Conservation (phyloP, 2,797 vertebrate genomes). For the Thamnophis elegans region DNA sequence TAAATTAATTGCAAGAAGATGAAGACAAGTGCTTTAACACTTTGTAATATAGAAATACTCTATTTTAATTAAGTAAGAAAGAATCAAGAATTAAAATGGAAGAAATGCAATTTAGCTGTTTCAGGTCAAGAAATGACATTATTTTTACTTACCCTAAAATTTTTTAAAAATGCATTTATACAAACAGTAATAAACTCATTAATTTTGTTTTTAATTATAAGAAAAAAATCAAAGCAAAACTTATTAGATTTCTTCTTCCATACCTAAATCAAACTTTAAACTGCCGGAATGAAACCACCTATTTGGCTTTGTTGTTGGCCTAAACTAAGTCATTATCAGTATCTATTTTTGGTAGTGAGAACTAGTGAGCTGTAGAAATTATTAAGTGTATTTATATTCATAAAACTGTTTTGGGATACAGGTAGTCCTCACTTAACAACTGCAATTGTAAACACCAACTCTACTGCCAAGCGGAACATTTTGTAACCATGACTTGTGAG, state of each 20-base stretch:
- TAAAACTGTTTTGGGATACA: not conserved
- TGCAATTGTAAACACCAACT: not conserved
- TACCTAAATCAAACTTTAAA: not conserved
- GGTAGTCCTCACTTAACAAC: not conserved
- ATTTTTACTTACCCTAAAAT: not conserved
- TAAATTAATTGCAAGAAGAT: slow-evolving; percentile 13
- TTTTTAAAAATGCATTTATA: not conserved
- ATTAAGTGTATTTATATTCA: not conserved
- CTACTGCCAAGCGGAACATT: not conserved
- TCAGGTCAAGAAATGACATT: not conserved
- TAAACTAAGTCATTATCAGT: not conserved
- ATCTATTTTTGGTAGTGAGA: not conserved
- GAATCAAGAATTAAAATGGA: not conserved
- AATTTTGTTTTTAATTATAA: not conserved
- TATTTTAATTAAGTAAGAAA: not conserved
- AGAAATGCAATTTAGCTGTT: not conserved
- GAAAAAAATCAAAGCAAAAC: not conserved
- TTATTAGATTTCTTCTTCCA: not conserved
- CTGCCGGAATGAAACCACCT: not conserved
- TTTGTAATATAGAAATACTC: not conserved
- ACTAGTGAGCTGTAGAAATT: not conserved
- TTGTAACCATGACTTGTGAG: not conserved
- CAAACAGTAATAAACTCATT: not conserved
- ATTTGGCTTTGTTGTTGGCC: not conserved
- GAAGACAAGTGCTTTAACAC: not conserved